A percentile compares a stretch with the other conserved stretches of the same genome.
Evolutionary conservation across 2,113 vertebrate species (phyloP).

Genomic region (Tragelaphus strepsiceros): DNA sequence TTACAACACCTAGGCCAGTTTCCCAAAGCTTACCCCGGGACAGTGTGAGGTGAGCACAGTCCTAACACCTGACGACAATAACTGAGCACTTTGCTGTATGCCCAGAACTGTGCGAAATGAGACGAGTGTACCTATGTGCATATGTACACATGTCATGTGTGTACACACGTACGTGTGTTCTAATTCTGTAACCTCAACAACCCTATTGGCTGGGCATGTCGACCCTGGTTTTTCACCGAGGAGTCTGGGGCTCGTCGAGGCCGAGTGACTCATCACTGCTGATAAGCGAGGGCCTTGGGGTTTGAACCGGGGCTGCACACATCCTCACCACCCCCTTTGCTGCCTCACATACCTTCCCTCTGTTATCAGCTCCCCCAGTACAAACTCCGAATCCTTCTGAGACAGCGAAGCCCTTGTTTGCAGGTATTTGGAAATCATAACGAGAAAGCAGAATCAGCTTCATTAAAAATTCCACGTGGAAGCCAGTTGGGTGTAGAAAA

Average conservation of each 20-base stretch:
- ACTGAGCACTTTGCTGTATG: background rate
- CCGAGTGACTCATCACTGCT: background rate
- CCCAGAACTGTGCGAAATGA: background rate
- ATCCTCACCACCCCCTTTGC: background rate
- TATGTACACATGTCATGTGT: background rate
- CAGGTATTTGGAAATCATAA: background rate
- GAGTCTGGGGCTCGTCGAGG: background rate
- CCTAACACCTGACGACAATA: background rate
- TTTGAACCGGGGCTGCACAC: background rate
- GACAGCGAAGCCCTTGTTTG: background rate
- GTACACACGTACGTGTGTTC: background rate
- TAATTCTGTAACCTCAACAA: background rate
- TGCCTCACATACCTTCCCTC: background rate
- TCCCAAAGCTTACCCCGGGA: background rate
- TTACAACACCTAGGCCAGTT: background rate
- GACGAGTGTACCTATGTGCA: background rate
- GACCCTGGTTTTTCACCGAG: background rate
- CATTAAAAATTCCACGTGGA: background rate
- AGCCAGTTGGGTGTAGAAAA: background rate
- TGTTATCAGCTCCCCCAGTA: background rate
- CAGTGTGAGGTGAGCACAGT: background rate
- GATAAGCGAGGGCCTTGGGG: background rate
- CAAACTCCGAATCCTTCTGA: background rate
- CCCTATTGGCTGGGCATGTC: background rate
- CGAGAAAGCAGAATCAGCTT: background rate